Evolutionary conservation across 1,140 invertebrate genomes (phyloP).

Genomic region (Ptiloglossa arizonensis): DNA sequence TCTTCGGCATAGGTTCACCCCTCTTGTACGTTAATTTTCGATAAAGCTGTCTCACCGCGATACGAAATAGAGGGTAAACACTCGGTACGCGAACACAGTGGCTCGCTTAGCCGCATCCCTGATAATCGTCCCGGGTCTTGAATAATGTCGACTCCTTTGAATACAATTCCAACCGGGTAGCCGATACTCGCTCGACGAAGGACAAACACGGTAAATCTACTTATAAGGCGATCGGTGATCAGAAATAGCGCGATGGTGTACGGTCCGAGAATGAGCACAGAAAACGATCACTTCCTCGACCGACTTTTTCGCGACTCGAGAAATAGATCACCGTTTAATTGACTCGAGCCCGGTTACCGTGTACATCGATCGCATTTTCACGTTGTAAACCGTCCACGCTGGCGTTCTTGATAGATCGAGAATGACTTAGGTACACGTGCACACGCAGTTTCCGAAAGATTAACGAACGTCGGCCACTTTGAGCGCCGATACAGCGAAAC

Average conservation of each 20-base stretch:
- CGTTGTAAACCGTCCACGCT: conserved; percentile 36
- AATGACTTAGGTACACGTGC: conserved; percentile 5
- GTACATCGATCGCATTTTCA: conserved; percentile 37
- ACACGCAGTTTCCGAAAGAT: conserved; percentile 47
- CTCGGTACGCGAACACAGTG: too few species aligned
- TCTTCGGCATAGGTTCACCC: too few species aligned
- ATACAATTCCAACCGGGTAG: neutral
- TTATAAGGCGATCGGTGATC: neutral
- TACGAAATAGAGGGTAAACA: too few species aligned
- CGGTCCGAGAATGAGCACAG: conserved; percentile 2
- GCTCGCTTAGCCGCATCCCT: too few species aligned
- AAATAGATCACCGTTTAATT: conserved; percentile 65
- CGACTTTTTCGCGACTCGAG: conserved; percentile 43
- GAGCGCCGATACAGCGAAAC: neutral
- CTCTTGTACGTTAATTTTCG: too few species aligned
- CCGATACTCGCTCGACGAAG: neutral
- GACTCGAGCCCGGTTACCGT: conserved; percentile 20
- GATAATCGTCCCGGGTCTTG: neutral
- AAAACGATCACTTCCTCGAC: conserved; percentile 31
- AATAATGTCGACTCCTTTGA: neutral
- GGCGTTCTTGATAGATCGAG: conserved; percentile 45
- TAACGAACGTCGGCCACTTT: conserved; percentile 39
- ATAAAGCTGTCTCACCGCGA: too few species aligned
- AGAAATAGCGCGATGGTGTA: neutral
- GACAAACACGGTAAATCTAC: neutral